Evolutionary conservation across 2,797 vertebrate species (phyloP).

Genomic region (Zalophus californianus): DNA sequence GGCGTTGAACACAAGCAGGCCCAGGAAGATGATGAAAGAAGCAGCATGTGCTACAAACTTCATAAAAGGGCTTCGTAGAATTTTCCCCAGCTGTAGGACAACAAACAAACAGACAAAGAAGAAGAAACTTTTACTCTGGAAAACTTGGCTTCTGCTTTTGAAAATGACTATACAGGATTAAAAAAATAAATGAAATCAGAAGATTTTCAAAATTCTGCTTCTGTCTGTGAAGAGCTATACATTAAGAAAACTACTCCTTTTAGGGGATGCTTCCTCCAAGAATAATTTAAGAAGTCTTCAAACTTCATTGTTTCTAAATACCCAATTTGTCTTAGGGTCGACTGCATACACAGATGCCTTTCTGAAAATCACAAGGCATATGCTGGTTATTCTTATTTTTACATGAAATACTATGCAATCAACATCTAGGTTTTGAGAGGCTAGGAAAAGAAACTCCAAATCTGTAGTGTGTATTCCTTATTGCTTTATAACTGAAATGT

Average conservation of each 20-base stretch:
- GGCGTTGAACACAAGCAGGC: constrained; percentile 94
- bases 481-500: background rate
- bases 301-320: background rate
- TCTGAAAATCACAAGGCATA: background rate
- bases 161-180: constrained; percentile 5
- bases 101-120: background rate
- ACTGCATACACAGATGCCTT: background rate
- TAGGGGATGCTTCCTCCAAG: background rate
- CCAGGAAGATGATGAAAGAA: constrained; percentile 95
- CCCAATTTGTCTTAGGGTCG: background rate
- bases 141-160: background rate
- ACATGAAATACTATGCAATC: background rate
- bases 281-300: background rate
- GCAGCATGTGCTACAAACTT: constrained; percentile 95
- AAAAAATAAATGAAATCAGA: background rate
- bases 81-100: constrained; percentile 90
- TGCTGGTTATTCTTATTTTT: background rate
- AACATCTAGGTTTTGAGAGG: background rate
- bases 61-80: constrained; percentile 94
- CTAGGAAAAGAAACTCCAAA: background rate
- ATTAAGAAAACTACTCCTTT: background rate
- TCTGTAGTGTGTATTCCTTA: background rate
- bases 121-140: constrained; percentile 48
- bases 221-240: background rate
- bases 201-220: background rate